Base-by-base conservation (phyloP, 2,888 invertebrate species). In the Pammene aurita region DNA sequence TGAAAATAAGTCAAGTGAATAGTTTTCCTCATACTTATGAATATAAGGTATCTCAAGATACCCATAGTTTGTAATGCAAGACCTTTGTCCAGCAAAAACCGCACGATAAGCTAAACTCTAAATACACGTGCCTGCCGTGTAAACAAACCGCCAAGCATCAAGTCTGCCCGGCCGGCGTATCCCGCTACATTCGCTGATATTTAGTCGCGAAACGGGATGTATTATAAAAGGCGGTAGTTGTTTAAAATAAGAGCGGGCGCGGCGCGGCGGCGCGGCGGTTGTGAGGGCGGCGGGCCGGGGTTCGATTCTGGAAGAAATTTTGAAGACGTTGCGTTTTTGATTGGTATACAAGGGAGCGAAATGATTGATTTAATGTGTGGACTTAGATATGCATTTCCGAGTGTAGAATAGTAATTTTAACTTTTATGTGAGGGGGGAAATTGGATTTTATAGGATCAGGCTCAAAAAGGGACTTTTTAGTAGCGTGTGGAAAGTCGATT, bases 181-280 rank as follows among this genome's bases (percentile, higher is more conserved):
- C 79, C 71, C 84, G 89, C 87, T 88, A 91, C 91, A 90, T 89
- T 91, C 90, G 90, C 92, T 90, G 92, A 92, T 92, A 92, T 92
- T 92, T 92, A 92, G 91, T 92, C 91, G 90, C 91, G 90, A 90
- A 90, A 90, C 92, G 90, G 91, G 92, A 92, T 91, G 90, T 92
- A 92, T 92, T 92, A 92, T 92, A 90, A 89, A 68, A 86, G 87
- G 85, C 89, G 85, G 91, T 91, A 92, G 92, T 92, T 92, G 91
- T 92, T 92, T 92, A 91, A 92, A 92, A 89, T 91, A 90, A 91
- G 90, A 90, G 86, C 87, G 88, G 81, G 85, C 78, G 80, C 75
- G 26, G 78, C 77, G 74, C 76, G 73, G 73, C 67, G 79, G 85
- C 70, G 74, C 72, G 74, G 77, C 70, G 71, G 77, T 72, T 71